phyloP scores from a whole-genome alignment of 2,888 invertebrate species.

The Vandiemenella viatica region DNA sequence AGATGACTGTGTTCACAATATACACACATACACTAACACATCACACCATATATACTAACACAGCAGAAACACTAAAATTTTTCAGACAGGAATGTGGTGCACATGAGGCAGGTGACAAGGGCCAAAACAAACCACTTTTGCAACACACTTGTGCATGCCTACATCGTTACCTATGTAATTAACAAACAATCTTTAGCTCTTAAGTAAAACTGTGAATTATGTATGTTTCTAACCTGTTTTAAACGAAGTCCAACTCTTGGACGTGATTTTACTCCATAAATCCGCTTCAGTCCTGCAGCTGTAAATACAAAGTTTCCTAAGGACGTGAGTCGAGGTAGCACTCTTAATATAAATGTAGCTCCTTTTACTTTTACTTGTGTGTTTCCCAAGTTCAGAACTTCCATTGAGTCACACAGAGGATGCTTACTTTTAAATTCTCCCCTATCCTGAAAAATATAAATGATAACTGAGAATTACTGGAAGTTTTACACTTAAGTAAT shows the following conservation, averaged over 20 bases:
- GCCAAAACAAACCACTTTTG: too few relatives aligned
- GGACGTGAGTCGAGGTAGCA: constrained; percentile 8
- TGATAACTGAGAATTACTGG: too few relatives aligned
- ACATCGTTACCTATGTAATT: too few relatives aligned
- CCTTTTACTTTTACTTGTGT: constrained; percentile 10
- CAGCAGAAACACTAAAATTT: too few relatives aligned
- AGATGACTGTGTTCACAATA: too few relatives aligned
- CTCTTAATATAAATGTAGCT: constrained; percentile 7
- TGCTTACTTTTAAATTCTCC: not conserved
- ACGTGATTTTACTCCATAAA: constrained; percentile 2
- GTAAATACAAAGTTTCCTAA: constrained; percentile 11
- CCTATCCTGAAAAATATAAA: constrained; percentile 3
- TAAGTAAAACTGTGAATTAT: not conserved
- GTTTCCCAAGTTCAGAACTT: constrained; percentile 7
- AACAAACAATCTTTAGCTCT: too few relatives aligned
- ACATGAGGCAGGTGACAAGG: too few relatives aligned
- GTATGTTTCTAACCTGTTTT: not conserved
- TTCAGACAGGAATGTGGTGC: too few relatives aligned
- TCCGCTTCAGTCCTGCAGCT: constrained; percentile 9
- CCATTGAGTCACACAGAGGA: constrained; percentile 11
- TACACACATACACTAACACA: too few relatives aligned
- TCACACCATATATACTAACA: too few relatives aligned
- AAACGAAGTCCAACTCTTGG: not conserved
- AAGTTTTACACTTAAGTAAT: too few relatives aligned
- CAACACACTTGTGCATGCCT: too few relatives aligned